Conservation (phyloP, 2,113 vertebrate species). For the Malurus melanocephalus region DNA sequence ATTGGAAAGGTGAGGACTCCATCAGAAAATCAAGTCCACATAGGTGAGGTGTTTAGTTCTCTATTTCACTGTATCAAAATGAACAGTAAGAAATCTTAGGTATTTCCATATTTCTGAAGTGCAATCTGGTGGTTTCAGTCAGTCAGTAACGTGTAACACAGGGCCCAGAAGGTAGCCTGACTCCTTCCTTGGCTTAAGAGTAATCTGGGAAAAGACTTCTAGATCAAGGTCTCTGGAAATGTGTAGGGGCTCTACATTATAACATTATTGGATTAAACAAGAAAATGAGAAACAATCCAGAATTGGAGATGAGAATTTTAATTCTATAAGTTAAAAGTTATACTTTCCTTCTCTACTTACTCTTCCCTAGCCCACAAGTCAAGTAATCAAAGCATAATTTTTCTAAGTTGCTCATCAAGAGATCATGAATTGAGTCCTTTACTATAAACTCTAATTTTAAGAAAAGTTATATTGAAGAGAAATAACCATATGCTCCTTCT, state of each 20-base stretch:
- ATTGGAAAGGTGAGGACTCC: background rate
- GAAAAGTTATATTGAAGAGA: background rate
- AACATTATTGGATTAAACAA: background rate
- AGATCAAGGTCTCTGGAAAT: background rate
- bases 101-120: background rate
- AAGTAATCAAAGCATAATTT: background rate
- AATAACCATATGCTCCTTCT: background rate
- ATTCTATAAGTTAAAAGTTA: background rate
- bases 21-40: background rate
- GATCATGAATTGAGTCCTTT: background rate
- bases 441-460: background rate
- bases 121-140: background rate
- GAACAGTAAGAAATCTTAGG: background rate
- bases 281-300: background rate
- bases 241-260: background rate
- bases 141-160: background rate
- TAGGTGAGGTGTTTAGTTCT: background rate
- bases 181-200: background rate
- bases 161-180: background rate
- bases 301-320: background rate
- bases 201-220: background rate
- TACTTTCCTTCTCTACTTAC: background rate
- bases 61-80: background rate
- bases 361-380: background rate
- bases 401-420: background rate